Conservation (phyloP, 2,888 invertebrate species). For the Mylabris sibirica region DNA sequence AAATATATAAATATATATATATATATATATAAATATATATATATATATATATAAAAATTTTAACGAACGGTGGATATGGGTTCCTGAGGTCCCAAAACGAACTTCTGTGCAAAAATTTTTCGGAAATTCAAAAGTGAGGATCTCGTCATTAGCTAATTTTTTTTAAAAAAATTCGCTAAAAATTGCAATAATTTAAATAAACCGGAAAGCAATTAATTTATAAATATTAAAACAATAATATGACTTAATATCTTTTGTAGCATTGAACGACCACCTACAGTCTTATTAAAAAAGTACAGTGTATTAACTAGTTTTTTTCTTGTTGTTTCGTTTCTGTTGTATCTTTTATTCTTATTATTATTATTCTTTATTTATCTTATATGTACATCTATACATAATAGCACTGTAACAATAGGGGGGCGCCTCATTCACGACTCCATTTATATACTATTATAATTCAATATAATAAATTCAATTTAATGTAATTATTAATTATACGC, state of each 20-base stretch:
- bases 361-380: background rate
- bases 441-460: background rate
- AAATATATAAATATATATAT: too few species aligned
- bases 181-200: constrained; percentile 22
- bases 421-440: background rate
- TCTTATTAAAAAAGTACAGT: constrained; percentile 16
- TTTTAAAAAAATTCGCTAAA: too few species aligned
- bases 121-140: too few species aligned
- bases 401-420: background rate
- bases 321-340: background rate
- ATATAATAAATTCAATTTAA: background rate
- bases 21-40: too few species aligned
- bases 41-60: too few species aligned
- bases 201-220: constrained; percentile 18
- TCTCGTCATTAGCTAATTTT: too few species aligned
- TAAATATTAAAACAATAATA: constrained; percentile 24
- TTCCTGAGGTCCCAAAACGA: too few species aligned
- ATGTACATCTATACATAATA: constrained; percentile 4
- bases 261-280: constrained; percentile 27
- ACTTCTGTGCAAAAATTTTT: too few species aligned
- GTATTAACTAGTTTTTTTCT: constrained; percentile 21
- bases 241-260: constrained; percentile 24
- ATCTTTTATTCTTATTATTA: background rate
- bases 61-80: too few species aligned
- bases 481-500: too few species aligned